phyloP scores from a whole-genome alignment of 2,797 vertebrate genomes.

The Alosa sapidissima region DNA sequence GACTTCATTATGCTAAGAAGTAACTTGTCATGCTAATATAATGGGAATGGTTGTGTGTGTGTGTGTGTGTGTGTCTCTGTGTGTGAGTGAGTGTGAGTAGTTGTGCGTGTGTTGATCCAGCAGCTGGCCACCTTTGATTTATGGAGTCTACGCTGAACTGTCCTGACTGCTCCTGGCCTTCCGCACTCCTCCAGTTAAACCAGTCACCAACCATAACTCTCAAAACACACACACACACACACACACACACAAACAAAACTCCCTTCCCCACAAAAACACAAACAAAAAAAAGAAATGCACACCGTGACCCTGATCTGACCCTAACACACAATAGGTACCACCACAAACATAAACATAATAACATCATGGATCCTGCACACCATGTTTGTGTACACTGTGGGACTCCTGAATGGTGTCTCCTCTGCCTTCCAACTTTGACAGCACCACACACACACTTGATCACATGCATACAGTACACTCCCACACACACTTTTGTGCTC shows the following conservation, averaged over 20 bases:
- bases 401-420: neutral
- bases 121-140: neutral
- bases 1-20: constrained; percentile 76
- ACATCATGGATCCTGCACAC: neutral
- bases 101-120: neutral
- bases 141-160: neutral
- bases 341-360: neutral
- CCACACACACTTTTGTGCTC: neutral
- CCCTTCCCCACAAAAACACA: neutral
- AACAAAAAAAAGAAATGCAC: neutral
- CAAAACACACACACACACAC: neutral
- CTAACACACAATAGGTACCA: neutral
- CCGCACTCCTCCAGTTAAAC: neutral
- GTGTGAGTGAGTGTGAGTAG: neutral
- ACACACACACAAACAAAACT: neutral
- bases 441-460: constrained; percentile 52
- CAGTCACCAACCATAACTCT: constrained; percentile 3
- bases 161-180: neutral
- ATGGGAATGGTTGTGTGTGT: constrained; percentile 49
- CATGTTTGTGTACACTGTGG: neutral
- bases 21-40: constrained; percentile 65
- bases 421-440: neutral
- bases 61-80: neutral
- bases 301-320: neutral
- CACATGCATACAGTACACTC: constrained; percentile 43